Evolutionary conservation across 2,888 invertebrate species (phyloP).

Genomic region (Hirudinaria manillensis): DNA sequence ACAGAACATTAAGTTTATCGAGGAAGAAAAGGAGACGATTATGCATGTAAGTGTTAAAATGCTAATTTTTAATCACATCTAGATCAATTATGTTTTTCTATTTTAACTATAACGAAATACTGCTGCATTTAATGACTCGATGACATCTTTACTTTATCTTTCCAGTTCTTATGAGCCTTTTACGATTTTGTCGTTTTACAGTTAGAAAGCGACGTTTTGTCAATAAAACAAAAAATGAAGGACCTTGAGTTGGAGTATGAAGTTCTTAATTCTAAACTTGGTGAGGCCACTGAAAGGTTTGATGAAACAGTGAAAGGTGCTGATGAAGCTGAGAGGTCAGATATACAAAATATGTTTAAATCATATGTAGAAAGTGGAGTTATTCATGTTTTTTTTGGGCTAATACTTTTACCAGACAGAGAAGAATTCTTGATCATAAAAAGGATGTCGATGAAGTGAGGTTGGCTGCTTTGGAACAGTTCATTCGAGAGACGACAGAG

Average conservation of each 20-base stretch:
- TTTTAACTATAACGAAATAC: too few relatives aligned
- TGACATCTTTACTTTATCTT: not conserved
- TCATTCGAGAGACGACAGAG: constrained; percentile 31
- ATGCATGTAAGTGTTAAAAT: constrained; percentile 1
- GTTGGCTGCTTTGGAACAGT: constrained; percentile 31
- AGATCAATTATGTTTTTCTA: too few relatives aligned
- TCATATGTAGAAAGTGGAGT: not conserved
- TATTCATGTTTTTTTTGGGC: not conserved
- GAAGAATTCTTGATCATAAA: constrained; percentile 29
- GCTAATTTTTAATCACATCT: too few relatives aligned
- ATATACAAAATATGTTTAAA: not conserved
- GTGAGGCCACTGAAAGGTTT: constrained; percentile 27
- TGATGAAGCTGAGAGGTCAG: constrained; percentile 31
- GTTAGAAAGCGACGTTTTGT: constrained; percentile 14
- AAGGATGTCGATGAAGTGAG: constrained; percentile 33
- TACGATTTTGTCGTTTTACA: not conserved
- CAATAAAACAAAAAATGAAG: constrained; percentile 20
- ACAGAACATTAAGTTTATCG: constrained; percentile 25
- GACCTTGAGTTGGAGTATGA: constrained; percentile 19
- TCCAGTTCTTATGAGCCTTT: too few relatives aligned
- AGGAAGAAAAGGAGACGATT: constrained; percentile 22
- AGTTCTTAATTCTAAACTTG: constrained; percentile 24
- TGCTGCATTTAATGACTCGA: not conserved
- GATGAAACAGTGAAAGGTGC: constrained; percentile 33
- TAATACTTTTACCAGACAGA: constrained; percentile 15